Evolutionary conservation across 2,113 vertebrate genomes (phyloP).

Genomic region (Heterotilapia buettikoferi): DNA sequence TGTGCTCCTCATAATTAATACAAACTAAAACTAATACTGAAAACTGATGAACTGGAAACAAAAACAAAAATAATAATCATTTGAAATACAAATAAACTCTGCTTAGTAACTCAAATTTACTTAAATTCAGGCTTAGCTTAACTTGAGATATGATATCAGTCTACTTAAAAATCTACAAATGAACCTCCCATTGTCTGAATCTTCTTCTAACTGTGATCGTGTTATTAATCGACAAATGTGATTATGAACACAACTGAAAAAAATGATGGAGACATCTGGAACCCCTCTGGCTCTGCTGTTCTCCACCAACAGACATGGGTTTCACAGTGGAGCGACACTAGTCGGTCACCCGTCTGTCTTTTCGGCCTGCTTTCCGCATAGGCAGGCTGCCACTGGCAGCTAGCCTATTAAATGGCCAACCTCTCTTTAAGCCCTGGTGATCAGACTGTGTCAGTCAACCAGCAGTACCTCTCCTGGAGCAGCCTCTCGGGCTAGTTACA

Average conservation of each 20-base stretch:
- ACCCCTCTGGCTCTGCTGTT: background rate
- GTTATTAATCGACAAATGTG: background rate
- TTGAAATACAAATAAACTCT: background rate
- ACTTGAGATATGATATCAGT: background rate
- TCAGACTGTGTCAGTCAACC: constrained; percentile 29
- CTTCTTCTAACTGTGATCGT: background rate
- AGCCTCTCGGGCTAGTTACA: background rate
- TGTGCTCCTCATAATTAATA: background rate
- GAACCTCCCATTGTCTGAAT: background rate
- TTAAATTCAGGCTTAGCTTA: background rate
- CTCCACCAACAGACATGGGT: background rate
- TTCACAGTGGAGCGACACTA: background rate
- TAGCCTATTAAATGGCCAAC: constrained; percentile 39
- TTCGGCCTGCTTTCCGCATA: background rate
- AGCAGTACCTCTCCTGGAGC: background rate
- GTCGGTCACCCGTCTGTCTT: background rate
- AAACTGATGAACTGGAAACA: background rate
- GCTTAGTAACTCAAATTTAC: background rate
- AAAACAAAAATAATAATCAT: background rate
- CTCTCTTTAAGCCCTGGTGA: constrained; percentile 25
- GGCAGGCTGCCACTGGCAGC: constrained; percentile 8
- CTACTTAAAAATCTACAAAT: background rate
- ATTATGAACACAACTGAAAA: background rate
- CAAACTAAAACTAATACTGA: background rate
- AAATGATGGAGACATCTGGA: background rate